Percentiles rank a stretch among this genome's conserved stretches.
These are phyloP conservation scores for Phalera bucephala DNA, from an alignment of 2,888 invertebrate genomes.

Conservation along the genomic window DNA sequence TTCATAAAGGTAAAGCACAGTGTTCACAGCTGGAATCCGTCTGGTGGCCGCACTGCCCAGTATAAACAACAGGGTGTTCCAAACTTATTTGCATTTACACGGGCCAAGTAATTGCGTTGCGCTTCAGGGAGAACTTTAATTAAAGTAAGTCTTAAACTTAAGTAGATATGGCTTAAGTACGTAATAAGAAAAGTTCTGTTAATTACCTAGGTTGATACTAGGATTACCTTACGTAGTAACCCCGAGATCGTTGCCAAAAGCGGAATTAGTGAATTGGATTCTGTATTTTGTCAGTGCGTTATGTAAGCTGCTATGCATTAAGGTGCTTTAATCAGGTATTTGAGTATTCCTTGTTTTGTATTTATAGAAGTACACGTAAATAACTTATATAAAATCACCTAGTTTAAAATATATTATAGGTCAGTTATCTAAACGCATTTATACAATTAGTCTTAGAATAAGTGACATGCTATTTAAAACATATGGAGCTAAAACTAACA, in stretches of 20 bases:
- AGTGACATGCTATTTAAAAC: too few relatives aligned
- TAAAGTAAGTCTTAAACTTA: slow-evolving; percentile 74
- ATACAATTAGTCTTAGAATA: too few relatives aligned
- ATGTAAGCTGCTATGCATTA: too few relatives aligned
- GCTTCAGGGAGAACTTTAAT: slow-evolving; percentile 80
- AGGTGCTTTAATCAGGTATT: too few relatives aligned
- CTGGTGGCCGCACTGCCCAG: slow-evolving; percentile 47
- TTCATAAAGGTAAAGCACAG: slow-evolving; percentile 23
- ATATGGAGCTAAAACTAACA: too few relatives aligned
- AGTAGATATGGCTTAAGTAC: slow-evolving; percentile 65
- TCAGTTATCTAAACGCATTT: too few relatives aligned
- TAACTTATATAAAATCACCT: too few relatives aligned
- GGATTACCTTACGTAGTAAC: slow-evolving; percentile 23
- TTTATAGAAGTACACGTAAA: too few relatives aligned
- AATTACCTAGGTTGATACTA: slow-evolving; percentile 49
- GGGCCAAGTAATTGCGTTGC: slow-evolving; percentile 78
- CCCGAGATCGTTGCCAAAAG: slow-evolving; percentile 33
- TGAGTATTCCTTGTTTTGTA: too few relatives aligned
- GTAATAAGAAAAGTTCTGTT: slow-evolving; percentile 73
- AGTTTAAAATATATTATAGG: too few relatives aligned
- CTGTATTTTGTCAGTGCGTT: slow-evolving; percentile 16
- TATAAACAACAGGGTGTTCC: slow-evolving; percentile 70
- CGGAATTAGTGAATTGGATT: slow-evolving; percentile 30
- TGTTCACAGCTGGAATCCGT: slow-evolving; percentile 38
- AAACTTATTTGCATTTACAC: slow-evolving; percentile 81